Evolutionary conservation across 1,140 invertebrate species (phyloP).

Genomic region (Ridgeia piscesae): DNA sequence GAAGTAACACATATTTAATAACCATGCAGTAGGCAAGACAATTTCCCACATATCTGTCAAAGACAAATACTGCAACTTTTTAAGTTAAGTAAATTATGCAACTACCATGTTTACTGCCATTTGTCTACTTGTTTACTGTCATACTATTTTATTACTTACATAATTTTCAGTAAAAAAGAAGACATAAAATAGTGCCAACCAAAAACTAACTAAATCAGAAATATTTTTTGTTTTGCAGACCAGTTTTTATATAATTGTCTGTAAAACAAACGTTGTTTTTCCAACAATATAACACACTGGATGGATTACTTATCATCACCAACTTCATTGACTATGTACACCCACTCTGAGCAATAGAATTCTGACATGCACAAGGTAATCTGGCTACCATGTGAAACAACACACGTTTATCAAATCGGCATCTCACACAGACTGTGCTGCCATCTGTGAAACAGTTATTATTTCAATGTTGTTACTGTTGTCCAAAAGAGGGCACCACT

Average conservation of each 20-base stretch:
- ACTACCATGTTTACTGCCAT: too few species aligned
- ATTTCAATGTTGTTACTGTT: background rate
- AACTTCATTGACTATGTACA: background rate
- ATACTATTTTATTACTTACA: background rate
- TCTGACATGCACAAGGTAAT: background rate
- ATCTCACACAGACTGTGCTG: background rate
- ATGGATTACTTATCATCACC: background rate
- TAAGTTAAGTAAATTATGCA: background rate
- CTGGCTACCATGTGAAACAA: too few species aligned
- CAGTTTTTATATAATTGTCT: background rate
- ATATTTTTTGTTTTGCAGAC: background rate
- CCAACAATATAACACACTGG: background rate
- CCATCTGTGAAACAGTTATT: background rate
- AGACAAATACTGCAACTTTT: background rate
- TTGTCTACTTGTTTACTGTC: background rate
- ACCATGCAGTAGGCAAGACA: background rate
- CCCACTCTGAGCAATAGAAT: background rate
- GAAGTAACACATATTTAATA: background rate
- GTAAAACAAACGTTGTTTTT: background rate
- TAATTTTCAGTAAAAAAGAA: background rate
- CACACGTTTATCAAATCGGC: background rate
- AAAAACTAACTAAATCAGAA: background rate
- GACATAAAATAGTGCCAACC: too few species aligned
- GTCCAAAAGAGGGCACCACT: conserved; percentile 3
- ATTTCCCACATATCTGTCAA: background rate